These are phyloP conservation scores for Epicampocera succincta DNA, from an alignment of 2,888 invertebrate genomes.

Conservation along the genomic window DNA sequence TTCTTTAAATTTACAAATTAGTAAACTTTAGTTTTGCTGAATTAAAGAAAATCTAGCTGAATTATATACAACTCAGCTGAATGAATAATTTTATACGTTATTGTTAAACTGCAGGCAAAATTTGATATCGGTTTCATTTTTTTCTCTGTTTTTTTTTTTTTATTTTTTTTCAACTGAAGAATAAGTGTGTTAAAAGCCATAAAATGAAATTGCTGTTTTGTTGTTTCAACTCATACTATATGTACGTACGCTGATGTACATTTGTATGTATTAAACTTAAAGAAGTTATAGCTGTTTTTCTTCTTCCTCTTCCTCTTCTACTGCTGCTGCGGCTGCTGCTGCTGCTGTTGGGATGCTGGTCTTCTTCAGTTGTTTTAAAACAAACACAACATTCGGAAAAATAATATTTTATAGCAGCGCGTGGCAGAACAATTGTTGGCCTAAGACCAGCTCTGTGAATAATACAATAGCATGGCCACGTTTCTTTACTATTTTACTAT, in stretches of 20 bases:
- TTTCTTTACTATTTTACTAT: conserved; percentile 14
- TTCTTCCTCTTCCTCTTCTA: no score
- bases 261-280: conserved; percentile 15
- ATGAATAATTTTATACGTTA: no score
- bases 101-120: background rate
- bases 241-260: background rate
- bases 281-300: conserved; percentile 13
- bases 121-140: background rate
- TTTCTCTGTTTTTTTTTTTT: background rate
- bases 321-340: background rate
- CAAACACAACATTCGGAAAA: conserved; percentile 50
- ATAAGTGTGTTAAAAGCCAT: conserved; percentile 39
- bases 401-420: conserved; percentile 62
- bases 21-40: no score
- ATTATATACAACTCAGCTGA: background rate
- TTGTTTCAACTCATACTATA: background rate
- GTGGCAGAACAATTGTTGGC: conserved; percentile 63
- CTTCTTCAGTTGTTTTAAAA: conserved; percentile 25
- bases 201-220: conserved; percentile 35
- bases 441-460: conserved; percentile 59
- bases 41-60: no score
- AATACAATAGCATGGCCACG: conserved; percentile 12
- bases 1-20: no score
- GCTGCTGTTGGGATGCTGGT: background rate
- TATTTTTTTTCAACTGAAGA: background rate